A percentile compares a stretch with the other conserved stretches of the same genome.
phyloP scores from a whole-genome alignment of 2,113 vertebrate species.

The Abramis brama region DNA sequence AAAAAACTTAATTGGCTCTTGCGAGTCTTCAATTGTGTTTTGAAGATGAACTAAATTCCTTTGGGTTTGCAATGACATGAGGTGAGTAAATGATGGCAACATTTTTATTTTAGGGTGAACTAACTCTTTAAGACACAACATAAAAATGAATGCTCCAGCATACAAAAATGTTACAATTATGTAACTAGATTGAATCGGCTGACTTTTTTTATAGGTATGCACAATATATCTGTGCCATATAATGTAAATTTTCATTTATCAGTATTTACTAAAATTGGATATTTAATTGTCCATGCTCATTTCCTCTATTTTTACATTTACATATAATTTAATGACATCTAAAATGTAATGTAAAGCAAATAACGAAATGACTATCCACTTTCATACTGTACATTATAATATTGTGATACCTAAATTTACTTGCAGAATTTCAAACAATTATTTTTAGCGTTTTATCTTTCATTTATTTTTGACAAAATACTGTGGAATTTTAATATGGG shows the following conservation, averaged over 20 bases:
- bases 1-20: not conserved
- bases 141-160: not conserved
- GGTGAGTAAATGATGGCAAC: not conserved
- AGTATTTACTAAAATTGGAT: too few relatives aligned
- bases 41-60: not conserved
- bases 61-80: not conserved
- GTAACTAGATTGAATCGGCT: not conserved
- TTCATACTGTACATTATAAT: not conserved
- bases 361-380: not conserved
- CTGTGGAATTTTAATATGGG: not conserved
- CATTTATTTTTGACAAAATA: not conserved
- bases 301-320: too few relatives aligned
- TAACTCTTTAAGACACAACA: not conserved
- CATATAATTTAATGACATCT: not conserved
- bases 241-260: too few relatives aligned
- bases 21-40: not conserved
- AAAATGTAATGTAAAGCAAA: not conserved
- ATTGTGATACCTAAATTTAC: not conserved
- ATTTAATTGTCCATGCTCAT: too few relatives aligned
- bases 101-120: not conserved
- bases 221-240: not conserved
- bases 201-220: not conserved
- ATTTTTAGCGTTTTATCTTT: not conserved
- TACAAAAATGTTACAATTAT: not conserved
- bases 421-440: not conserved